Base-by-base conservation (phyloP, 2,797 vertebrate species). In the Saxicola maurus region DNA sequence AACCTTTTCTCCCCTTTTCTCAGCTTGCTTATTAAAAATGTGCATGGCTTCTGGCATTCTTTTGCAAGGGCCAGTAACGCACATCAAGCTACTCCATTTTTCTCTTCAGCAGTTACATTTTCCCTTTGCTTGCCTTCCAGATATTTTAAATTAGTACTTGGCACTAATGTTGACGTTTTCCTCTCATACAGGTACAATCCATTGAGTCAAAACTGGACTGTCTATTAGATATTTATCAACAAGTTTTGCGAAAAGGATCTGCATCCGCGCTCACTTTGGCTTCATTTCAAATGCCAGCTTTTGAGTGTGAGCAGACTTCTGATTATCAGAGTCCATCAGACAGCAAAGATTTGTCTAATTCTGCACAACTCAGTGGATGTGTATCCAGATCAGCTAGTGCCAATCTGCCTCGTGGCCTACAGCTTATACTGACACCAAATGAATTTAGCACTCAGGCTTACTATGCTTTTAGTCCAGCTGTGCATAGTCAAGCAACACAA, bases 161-260 rank as follows among this genome's bases (percentile, higher is more conserved):
- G 30, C 28, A 45, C 53, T 93, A 43, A 82, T 21, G 9, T 45
- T 43, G 79, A 78, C 62, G 40, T 42, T 94, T 61, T 87, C 57
- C 62, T 57, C 57, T 82, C 20, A 64, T 89, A 11, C 83, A 99
- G 99, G 99, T 99, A 59, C 98, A 99, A 96, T 99, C 99, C 31
- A 99, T 99, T 53, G 99, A 99, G 95, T 98, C 99, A 46, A 99
- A 99, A 97, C 86, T 99, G 77, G 99, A 99, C 96, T 99, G 98
- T 33, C 97, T 99, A 31, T 97, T 99, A 57, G 99, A 99, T 87
- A 98, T 99, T 91, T 99, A 99, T 85, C 98, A 99, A 20, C 99
- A 99, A 94, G 98, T 98, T 87, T 95, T 99, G 93, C 97, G 97
- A 53, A 99, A 99, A 96, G 98, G 99, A 90, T 98, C 99, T 3